These are phyloP conservation scores for Xyliphius kryptos DNA, from an alignment of 2,113 vertebrate species.

Conservation along the genomic window DNA sequence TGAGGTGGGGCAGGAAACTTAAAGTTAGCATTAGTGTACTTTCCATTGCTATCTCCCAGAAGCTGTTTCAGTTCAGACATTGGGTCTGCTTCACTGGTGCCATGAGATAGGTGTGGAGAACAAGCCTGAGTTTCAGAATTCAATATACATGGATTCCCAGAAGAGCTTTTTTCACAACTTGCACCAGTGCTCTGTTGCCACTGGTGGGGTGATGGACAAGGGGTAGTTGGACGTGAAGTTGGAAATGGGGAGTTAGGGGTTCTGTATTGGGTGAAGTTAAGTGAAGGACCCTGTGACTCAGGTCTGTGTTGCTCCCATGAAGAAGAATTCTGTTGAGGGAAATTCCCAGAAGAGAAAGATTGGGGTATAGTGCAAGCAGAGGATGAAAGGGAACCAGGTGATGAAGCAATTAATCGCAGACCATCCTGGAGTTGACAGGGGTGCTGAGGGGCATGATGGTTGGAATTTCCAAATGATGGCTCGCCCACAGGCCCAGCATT, in stretches of 20 bases:
- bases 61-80: slow-evolving; percentile 92
- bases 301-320: slow-evolving; percentile 62
- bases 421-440: slow-evolving; percentile 47
- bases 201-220: slow-evolving; percentile 49
- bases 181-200: slow-evolving; percentile 53
- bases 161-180: slow-evolving; percentile 52
- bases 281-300: slow-evolving; percentile 57
- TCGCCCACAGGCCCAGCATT: slow-evolving; percentile 55
- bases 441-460: slow-evolving; percentile 42
- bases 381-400: slow-evolving; percentile 39
- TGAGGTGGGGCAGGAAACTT: slow-evolving; percentile 68
- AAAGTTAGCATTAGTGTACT: slow-evolving; percentile 73
- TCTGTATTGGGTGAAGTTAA: slow-evolving; percentile 50
- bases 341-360: slow-evolving; percentile 58
- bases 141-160: slow-evolving; percentile 53
- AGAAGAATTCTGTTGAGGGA: slow-evolving; percentile 46
- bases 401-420: too few relatives aligned
- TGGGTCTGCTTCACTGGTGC: slow-evolving; percentile 72
- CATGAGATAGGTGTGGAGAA: slow-evolving; percentile 50
- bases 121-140: slow-evolving; percentile 60
- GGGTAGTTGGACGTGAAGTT: slow-evolving; percentile 47
- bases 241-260: slow-evolving; percentile 60
- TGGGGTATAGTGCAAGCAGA: slow-evolving; percentile 49
- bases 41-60: slow-evolving; percentile 72
- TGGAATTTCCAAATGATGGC: slow-evolving; percentile 49